Conservation (phyloP, 2,888 invertebrate species). For the Kryphioiulus occultus region DNA sequence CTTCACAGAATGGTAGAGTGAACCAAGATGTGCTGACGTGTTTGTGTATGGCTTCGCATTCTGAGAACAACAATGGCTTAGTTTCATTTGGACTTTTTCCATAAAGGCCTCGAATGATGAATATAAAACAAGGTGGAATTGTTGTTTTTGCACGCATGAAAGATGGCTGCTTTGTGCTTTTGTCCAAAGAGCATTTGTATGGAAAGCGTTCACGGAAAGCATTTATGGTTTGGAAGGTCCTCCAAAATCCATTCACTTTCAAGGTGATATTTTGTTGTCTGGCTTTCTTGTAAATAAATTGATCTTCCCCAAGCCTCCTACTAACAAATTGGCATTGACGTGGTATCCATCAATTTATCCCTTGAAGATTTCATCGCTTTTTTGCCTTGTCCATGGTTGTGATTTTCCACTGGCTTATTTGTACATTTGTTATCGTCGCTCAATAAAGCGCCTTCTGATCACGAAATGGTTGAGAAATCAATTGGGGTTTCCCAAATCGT, state of each 20-base stretch:
- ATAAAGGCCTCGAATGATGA: background rate
- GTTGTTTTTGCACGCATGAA: background rate
- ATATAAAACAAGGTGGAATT: background rate
- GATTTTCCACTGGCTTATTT: constrained; percentile 24
- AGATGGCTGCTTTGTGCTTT: background rate
- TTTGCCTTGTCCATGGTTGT: background rate
- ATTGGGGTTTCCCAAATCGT: constrained; percentile 24
- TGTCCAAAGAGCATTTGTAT: background rate
- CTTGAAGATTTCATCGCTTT: background rate
- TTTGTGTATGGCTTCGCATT: background rate
- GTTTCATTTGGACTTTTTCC: background rate
- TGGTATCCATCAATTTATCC: background rate
- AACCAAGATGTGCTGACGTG: background rate
- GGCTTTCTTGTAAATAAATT: background rate
- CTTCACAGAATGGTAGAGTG: background rate
- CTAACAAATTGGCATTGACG: background rate
- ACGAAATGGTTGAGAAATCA: constrained; percentile 32
- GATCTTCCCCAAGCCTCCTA: background rate
- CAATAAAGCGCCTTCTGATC: constrained; percentile 7
- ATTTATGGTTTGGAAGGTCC: background rate
- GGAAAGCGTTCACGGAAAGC: background rate
- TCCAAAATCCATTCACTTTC: background rate
- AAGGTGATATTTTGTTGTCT: background rate
- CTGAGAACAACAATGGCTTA: background rate
- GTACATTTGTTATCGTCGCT: constrained; percentile 32